Evolutionary conservation across 2,888 invertebrate species (phyloP).

Genomic region (Conomelus anceps): DNA sequence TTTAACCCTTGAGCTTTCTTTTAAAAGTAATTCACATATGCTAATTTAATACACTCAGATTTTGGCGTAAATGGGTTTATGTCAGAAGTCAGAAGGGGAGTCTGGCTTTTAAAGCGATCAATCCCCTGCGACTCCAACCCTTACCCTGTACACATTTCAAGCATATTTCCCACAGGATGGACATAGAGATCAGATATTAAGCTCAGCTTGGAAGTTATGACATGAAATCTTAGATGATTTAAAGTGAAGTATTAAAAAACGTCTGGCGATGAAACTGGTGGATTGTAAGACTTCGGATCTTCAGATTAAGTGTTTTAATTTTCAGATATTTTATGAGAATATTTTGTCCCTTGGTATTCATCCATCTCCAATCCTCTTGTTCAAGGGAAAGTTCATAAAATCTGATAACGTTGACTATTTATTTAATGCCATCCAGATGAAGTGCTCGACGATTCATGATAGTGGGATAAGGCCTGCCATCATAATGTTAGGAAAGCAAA

Average conservation of each 20-base stretch:
- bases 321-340: not conserved
- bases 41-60: not conserved
- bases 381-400: too few species aligned
- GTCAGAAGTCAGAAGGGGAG: not conserved
- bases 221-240: not conserved
- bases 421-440: too few species aligned
- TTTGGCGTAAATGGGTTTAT: not conserved
- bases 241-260: not conserved
- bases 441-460: too few species aligned
- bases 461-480: too few species aligned
- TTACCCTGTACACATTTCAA: not conserved
- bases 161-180: not conserved
- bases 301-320: not conserved
- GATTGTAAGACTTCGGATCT: not conserved
- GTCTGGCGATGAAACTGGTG: not conserved
- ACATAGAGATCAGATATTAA: not conserved
- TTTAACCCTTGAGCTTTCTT: not conserved
- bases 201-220: not conserved
- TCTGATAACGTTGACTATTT: too few species aligned
- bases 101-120: not conserved
- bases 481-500: too few species aligned
- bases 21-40: not conserved
- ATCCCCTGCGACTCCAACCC: not conserved
- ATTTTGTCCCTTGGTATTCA: not conserved
- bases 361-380: not conserved